Conservation (phyloP, 2,888 invertebrate genomes). For the Dyspetes luteomarginatus region DNA sequence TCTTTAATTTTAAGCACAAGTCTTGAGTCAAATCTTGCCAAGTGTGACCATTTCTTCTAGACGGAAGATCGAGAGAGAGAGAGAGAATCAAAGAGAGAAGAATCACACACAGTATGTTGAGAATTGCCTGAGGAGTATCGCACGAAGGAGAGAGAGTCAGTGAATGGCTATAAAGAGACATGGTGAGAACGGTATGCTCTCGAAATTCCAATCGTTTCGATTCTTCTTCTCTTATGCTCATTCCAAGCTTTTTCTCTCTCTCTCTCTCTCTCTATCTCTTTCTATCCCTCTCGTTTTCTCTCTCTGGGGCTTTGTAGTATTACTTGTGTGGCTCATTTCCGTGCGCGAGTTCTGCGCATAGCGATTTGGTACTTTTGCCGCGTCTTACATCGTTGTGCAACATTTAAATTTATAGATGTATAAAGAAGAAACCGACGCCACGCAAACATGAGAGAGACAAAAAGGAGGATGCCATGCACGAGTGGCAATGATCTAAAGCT, state of each 20-base stretch:
- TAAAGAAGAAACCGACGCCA: not conserved
- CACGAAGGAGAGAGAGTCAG: constrained; percentile 28
- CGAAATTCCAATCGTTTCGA: constrained; percentile 67
- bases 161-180: constrained; percentile 36
- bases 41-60: constrained; percentile 7
- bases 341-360: constrained; percentile 47
- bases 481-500: not conserved
- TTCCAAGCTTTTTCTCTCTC: constrained; percentile 33
- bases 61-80: too few relatives aligned
- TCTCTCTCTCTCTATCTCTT: constrained; percentile 7
- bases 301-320: constrained; percentile 22
- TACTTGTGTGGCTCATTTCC: constrained; percentile 51
- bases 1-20: not conserved
- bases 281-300: constrained; percentile 42
- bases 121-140: not conserved
- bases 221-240: constrained; percentile 50
- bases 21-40: constrained; percentile 37
- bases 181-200: constrained; percentile 67
- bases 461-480: not conserved
- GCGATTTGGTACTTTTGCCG: constrained; percentile 35
- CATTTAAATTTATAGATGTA: not conserved
- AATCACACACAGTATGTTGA: constrained; percentile 12
- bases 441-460: not conserved
- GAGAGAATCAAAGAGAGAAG: constrained; percentile 16
- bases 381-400: constrained; percentile 36